Evolutionary conservation across 1,140 invertebrate genomes (phyloP), one percentile per base, ranked within the genome.

Genomic region (Drosophila subpulchrella): DNA sequence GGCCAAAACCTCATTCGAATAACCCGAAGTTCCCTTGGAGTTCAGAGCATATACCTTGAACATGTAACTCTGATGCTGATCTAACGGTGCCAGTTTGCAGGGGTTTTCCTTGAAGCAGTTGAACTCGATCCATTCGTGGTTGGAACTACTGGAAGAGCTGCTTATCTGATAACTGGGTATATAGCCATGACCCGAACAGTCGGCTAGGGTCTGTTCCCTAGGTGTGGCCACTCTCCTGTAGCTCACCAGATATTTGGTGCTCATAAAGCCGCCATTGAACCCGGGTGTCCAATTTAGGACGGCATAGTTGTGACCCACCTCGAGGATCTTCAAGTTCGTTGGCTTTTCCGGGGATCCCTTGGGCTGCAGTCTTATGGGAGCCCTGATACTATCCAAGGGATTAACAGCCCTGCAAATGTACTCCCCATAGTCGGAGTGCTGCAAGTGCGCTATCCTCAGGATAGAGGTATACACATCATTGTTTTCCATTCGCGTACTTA

Each of bases 1-100:
- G 24, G 95, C 95, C 20, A 94, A 93, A 1, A 97, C 94, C 90
- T 97, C 96, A 58, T 97, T 96, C 0, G 97, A 98, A 84, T 96
- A 97, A 48, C 97, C 95, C 27, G 97, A 97, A 50, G 95, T 95
- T 13, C 97, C 97, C 90, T 97, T 97, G 0, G 96, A 95, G 77
- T 98, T 98, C 51, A 96, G 94, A 0, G 97, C 97, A 92, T 97
- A 97, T 4, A 97, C 95, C 94, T 96, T 97, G 86, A 97, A 97
- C 10, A 95, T 93, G 76, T 97, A 97, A 5, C 94, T 95, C 82
- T 96, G 96, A 88, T 97, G 96, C 81, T 98, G 97, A 36, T 97
- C 96, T 1, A 98, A 92, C 12, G 94, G 93, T 0, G 96, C 96
- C 7, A 98, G 95, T 88, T 97, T 97, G 91, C 98, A 98, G 0